phyloP scores from a whole-genome alignment of 2,888 invertebrate species.

The Matsumyia berberina region DNA sequence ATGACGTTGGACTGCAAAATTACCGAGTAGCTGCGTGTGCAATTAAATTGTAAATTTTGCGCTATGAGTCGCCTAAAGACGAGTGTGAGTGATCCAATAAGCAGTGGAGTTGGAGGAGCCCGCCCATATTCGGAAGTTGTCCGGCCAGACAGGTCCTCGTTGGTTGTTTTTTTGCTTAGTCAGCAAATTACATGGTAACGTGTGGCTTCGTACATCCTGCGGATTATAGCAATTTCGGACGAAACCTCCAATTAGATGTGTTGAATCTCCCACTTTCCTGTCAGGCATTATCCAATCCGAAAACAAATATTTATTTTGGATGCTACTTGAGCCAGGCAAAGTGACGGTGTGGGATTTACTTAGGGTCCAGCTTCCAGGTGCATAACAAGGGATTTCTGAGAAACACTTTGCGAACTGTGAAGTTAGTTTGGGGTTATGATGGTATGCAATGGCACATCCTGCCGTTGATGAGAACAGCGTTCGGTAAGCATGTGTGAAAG shows the following conservation, averaged over 20 bases:
- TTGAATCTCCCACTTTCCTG: conserved; percentile 74
- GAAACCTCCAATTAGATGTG: conserved; percentile 75
- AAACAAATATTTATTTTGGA: conserved; percentile 75
- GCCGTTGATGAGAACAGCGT: conserved; percentile 28
- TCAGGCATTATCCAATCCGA: conserved; percentile 64
- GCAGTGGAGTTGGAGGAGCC: not conserved
- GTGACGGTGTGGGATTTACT: conserved; percentile 57
- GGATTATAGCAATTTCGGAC: conserved; percentile 69
- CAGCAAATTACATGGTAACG: conserved; percentile 59
- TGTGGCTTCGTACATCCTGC: conserved; percentile 40
- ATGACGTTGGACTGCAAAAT: conserved; percentile 72
- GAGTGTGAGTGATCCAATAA: conserved; percentile 68
- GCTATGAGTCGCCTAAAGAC: conserved; percentile 64
- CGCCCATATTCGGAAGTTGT: conserved; percentile 49
- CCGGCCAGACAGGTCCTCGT: conserved; percentile 36
- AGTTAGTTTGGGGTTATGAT: conserved; percentile 40
- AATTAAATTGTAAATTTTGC: conserved; percentile 73
- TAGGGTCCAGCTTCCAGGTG: conserved; percentile 55
- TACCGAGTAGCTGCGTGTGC: conserved; percentile 51
- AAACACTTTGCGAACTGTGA: conserved; percentile 74
- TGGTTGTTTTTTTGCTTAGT: not conserved
- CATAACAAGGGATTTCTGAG: conserved; percentile 49
- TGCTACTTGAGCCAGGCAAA: conserved; percentile 55
- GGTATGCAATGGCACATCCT: conserved; percentile 47
- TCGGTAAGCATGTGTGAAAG: not conserved